phyloP scores from a whole-genome alignment of 2,888 invertebrate genomes.

The Octonoba sinensis region DNA sequence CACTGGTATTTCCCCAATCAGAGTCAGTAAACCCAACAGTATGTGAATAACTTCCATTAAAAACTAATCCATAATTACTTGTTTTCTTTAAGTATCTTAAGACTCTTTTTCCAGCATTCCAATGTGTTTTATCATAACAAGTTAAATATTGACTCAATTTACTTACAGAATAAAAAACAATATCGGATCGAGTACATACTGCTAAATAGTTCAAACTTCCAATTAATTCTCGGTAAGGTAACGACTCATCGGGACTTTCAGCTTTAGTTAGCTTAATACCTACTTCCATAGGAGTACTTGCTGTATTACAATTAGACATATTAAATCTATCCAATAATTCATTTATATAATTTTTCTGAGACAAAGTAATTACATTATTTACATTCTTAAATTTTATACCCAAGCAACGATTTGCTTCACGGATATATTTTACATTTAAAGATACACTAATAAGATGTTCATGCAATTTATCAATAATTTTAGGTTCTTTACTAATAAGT shows the following conservation, averaged over 20 bases:
- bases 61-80: slow-evolving; percentile 18
- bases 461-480: neutral
- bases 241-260: too few relatives aligned
- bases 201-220: too few relatives aligned
- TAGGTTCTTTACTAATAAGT: neutral
- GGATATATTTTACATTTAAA: slow-evolving; percentile 5
- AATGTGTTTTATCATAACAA: slow-evolving; percentile 11
- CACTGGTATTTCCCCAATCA: neutral
- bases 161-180: neutral
- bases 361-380: neutral
- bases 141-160: slow-evolving; percentile 3
- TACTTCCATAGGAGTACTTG: too few relatives aligned
- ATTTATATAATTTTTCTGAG: neutral
- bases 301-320: too few relatives aligned
- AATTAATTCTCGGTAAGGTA: too few relatives aligned
- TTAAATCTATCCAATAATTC: neutral
- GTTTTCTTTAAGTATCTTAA: slow-evolving; percentile 4
- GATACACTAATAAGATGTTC: neutral
- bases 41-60: neutral
- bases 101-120: neutral
- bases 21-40: slow-evolving; percentile 3
- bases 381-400: slow-evolving; percentile 2
- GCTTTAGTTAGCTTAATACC: too few relatives aligned
- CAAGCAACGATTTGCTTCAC: neutral
- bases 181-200: too few relatives aligned